Evolutionary conservation across 2,113 vertebrate species (phyloP), one percentile per base, ranked within the genome.

Genomic region (Chascanopsetta lugubris): DNA sequence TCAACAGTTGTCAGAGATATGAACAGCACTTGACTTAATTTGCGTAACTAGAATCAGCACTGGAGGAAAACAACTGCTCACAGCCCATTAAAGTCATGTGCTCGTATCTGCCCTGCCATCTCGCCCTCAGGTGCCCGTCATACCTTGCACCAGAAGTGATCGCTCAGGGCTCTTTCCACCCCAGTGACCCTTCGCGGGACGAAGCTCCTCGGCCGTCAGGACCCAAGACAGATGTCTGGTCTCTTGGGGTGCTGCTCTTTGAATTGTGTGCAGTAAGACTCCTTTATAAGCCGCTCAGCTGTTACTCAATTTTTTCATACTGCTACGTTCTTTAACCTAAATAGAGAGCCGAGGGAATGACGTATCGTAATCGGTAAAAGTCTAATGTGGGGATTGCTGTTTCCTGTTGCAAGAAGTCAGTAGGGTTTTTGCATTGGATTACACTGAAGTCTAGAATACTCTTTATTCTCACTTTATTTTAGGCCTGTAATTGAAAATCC

Each of bases 101-200:
- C n/a, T 22, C 18, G 34, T 47, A 56, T 68, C 51, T 78, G 26
- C 26, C 53, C 12, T 80, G 34, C 62, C 49, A 51, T 66, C 55
- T 22, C 69, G 0, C 55, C 67, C 63, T 30, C 87, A 99, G 97
- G 67, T 97, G 97, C 82, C 95, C 97, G 49, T 97, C 97, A 0
- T 99, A 98, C 60, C 90, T 98, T 86, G 94, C 97, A 66, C 97
- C 97, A 25, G 97, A 99, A 87, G 97, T 98, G 51, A 95, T 99
- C 68, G 95, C 96, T 17, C 95, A 97, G 81, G 96, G 97, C 80
- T 91, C 92, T 76, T 90, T 84, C 62, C 94, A 94, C 81, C 85
- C 87, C 22, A 93, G 75, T 59, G 96, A 96, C 76, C 93, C 93
- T 60, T 89, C 84, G 13, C 85, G 91, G 38, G 89, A 87, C 75